Percentiles rank a stretch among this genome's conserved stretches.
Evolutionary conservation across 2,113 vertebrate genomes (phyloP).

Genomic region (Ancistrus triradiatus): DNA sequence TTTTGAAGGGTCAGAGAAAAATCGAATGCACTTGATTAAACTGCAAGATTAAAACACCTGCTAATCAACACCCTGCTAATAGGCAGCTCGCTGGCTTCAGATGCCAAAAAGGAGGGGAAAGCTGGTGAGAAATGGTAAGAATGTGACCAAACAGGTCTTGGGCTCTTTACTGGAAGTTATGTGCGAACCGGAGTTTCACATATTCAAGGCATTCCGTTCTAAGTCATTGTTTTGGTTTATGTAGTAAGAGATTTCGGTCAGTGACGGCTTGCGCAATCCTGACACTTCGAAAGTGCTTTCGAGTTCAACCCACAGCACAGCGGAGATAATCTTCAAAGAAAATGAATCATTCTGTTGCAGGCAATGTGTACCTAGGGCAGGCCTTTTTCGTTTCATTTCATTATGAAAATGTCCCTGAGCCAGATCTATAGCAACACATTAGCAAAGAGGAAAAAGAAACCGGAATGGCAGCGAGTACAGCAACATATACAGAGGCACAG

Average conservation of each 20-base stretch:
- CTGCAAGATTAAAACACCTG: too few species aligned
- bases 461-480: constrained; percentile 10
- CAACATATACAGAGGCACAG: constrained; percentile 14
- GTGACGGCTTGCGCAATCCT: background rate
- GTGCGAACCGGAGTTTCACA: background rate
- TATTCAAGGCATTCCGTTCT: constrained; percentile 20
- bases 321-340: background rate
- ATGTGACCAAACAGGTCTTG: constrained; percentile 17
- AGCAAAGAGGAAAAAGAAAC: constrained; percentile 22
- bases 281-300: background rate
- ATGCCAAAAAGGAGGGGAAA: background rate
- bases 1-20: too few species aligned
- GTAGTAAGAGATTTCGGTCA: background rate
- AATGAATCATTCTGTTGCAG: background rate
- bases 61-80: too few species aligned
- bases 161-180: background rate
- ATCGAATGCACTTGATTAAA: too few species aligned
- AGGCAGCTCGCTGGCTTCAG: too few species aligned
- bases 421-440: constrained; percentile 27
- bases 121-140: too few species aligned
- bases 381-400: constrained; percentile 17
- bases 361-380: background rate
- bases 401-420: constrained; percentile 24
- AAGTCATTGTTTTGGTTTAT: background rate
- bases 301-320: background rate